Conservation (phyloP, 2,797 vertebrate genomes). For the Hypotaenidia philippensis region DNA sequence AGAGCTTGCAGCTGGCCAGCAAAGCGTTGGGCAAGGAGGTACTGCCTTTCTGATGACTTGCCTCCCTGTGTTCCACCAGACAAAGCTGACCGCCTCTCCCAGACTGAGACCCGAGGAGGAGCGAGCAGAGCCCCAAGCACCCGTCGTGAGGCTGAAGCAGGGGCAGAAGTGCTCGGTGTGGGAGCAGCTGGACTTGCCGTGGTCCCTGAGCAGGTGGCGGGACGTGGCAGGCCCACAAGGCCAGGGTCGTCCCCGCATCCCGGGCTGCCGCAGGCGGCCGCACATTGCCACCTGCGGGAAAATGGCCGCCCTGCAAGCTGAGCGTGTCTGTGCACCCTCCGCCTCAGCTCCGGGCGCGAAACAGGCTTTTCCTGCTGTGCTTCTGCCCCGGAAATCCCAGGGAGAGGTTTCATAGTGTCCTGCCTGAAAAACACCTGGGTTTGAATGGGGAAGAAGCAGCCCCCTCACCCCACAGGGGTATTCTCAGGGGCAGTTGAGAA, state of each 20-base stretch:
- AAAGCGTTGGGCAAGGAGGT: neutral
- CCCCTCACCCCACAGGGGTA: neutral
- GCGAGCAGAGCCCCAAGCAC: rapidly evolving
- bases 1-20: neutral
- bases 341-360: neutral
- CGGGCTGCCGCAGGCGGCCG: rapidly evolving
- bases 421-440: neutral
- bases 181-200: rapidly evolving
- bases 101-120: neutral
- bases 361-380: slow-evolving; percentile 24
- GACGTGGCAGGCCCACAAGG: rapidly evolving
- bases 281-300: neutral
- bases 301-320: neutral
- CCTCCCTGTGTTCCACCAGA: neutral
- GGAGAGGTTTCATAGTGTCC: neutral
- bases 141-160: neutral
- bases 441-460: neutral
- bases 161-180: rapidly evolving
- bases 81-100: neutral
- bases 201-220: rapidly evolving
- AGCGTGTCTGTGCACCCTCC: neutral
- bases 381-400: neutral
- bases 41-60: neutral
- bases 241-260: neutral
- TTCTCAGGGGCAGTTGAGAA: neutral